A percentile compares a stretch with the other conserved stretches of the same genome.
phyloP scores from a whole-genome alignment of 2,113 vertebrate species.

The Zosterops japonicus region DNA sequence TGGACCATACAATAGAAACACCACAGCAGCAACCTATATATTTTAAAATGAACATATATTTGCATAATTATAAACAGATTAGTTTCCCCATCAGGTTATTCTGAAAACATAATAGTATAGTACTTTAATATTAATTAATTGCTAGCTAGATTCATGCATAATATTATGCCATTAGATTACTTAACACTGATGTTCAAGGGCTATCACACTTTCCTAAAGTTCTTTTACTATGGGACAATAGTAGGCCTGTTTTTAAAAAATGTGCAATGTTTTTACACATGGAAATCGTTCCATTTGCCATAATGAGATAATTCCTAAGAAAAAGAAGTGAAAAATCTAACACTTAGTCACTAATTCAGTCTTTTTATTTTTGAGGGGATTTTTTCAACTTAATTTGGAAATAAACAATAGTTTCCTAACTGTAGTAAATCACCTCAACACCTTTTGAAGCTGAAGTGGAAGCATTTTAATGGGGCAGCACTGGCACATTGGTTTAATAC shows the following conservation, averaged over 20 bases:
- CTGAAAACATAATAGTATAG: background rate
- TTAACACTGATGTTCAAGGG: background rate
- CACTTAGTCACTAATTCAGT: background rate
- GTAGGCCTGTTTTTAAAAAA: background rate
- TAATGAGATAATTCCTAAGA: background rate
- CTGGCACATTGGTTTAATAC: background rate
- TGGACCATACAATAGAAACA: background rate
- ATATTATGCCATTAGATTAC: background rate
- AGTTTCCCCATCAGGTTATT: background rate
- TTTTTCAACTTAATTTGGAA: background rate
- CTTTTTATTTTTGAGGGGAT: background rate
- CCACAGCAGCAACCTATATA: background rate
- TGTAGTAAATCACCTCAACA: background rate
- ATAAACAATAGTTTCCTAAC: background rate
- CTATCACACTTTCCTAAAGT: background rate
- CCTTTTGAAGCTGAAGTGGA: background rate
- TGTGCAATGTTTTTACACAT: background rate
- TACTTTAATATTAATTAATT: background rate
- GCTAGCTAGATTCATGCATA: background rate
- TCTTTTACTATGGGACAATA: background rate
- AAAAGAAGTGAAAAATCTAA: background rate
- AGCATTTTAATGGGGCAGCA: background rate
- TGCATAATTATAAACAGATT: background rate
- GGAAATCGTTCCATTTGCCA: background rate
- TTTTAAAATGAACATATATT: background rate